Conservation (phyloP, 2,113 vertebrate genomes). For the Protobothrops flavoviridis region DNA sequence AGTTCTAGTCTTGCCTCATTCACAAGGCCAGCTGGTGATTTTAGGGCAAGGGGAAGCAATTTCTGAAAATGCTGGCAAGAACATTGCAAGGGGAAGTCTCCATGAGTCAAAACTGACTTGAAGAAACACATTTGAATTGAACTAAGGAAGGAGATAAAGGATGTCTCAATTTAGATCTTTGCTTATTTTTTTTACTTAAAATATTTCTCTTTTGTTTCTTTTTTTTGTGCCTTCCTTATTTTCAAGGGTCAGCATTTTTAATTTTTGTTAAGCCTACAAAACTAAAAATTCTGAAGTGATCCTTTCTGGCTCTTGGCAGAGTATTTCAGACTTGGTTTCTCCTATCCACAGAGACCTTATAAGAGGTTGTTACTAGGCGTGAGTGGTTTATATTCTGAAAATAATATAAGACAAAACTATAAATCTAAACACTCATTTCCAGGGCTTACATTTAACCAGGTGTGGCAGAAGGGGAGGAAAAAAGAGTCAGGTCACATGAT, state of each 20-base stretch:
- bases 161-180: not conserved
- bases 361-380: not conserved
- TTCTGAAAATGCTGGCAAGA: not conserved
- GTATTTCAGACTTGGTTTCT: not conserved
- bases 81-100: not conserved
- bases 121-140: not conserved
- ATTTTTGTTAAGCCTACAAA: not conserved
- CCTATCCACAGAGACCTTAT: not conserved
- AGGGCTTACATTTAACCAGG: not conserved
- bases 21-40: not conserved
- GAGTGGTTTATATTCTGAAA: not conserved
- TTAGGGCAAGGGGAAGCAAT: not conserved
- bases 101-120: not conserved
- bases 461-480: not conserved
- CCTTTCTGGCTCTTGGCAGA: not conserved
- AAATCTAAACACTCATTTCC: no score
- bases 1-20: not conserved
- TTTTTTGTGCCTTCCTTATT: not conserved
- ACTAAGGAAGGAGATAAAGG: not conserved
- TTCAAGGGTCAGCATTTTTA: not conserved
- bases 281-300: not conserved
- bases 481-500: not conserved
- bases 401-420: not conserved
- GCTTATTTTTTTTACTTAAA: not conserved
- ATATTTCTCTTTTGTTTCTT: not conserved